Evolutionary conservation across 1,140 invertebrate species (phyloP), one percentile per base, ranked within the genome.

Genomic region (Zaprionus taronus): DNA sequence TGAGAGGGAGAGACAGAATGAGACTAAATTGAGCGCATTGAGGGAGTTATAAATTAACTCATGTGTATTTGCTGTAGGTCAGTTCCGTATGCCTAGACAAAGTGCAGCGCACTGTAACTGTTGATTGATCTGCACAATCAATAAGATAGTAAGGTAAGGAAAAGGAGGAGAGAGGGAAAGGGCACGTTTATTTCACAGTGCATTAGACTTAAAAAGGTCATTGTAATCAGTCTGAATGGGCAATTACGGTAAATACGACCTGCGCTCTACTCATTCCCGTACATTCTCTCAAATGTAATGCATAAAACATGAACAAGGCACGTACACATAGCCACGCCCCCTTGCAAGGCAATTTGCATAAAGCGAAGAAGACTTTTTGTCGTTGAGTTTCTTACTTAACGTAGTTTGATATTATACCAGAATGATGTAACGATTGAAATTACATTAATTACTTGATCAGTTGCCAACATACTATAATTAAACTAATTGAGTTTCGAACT

Each of bases 31-130:
- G 41, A 47, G 41, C 41, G 5, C 20, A 53, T 15, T 28, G 58
- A 38, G 66, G 60, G 66, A 75, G 72, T 64, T 49, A 58, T 74
- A 56, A 70, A 49, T 68, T 47, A 74, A 51, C 56, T 53, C 58
- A 34, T 75, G 47, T 55, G 36, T 49, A 28, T 24, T 71, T 70
- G 79, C 61, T 76, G 83, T 87, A 86, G 83, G 83, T 87, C 83
- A 87, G 83, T 72, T 87, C 64, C 66, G 36, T 66, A 22, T 63
- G 56, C 51, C 67, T 63, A 72, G 58, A 53, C 28, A 11, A 65
- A 58, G 61, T 44, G 56, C 2, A 49, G n/a, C 49, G 34, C 5
- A 56, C 24, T 44, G 31, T 11, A 61, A 55, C 62, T n/a, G 56
- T 67, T 28, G 55, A 58, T 28, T 53, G 34, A 56, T 41, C 51